Conservation (phyloP, 2,797 vertebrate species). For the Triplophysa yarkandensis region DNA sequence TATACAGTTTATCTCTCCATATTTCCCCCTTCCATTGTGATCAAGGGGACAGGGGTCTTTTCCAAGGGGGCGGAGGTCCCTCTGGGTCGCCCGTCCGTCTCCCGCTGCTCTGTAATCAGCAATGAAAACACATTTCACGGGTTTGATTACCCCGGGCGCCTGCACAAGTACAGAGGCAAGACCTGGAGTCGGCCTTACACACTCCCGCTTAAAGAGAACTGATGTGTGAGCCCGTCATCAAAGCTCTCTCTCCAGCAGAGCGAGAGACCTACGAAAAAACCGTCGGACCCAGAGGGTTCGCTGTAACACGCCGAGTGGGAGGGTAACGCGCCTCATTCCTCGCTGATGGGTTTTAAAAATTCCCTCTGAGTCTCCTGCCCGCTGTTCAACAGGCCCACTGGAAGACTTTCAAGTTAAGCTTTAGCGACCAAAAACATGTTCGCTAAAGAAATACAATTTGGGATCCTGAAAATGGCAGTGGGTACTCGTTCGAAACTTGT, state of each 20-base stretch:
- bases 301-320: constrained; percentile 29
- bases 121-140: constrained; percentile 73
- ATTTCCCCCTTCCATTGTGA: constrained; percentile 41
- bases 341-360: constrained; percentile 27
- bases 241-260: constrained; percentile 40
- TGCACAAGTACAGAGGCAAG: constrained; percentile 37
- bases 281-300: constrained; percentile 37
- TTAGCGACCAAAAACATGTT: constrained; percentile 25
- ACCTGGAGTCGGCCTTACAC: constrained; percentile 35
- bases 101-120: constrained; percentile 71
- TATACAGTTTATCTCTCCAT: constrained; percentile 33
- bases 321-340: constrained; percentile 31
- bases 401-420: constrained; percentile 26
- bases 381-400: background rate
- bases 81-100: constrained; percentile 34
- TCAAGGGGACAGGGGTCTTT: constrained; percentile 15
- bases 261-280: constrained; percentile 29
- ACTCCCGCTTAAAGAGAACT: constrained; percentile 47
- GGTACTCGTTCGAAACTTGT: constrained; percentile 24
- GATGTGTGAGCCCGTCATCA: constrained; percentile 53
- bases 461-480: constrained; percentile 28
- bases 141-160: constrained; percentile 66
- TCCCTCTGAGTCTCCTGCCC: constrained; percentile 9
- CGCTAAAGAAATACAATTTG: constrained; percentile 35
- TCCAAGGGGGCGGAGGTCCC: constrained; percentile 1